Evolutionary conservation across 1,140 invertebrate genomes (phyloP), one percentile per base, ranked within the genome.

Genomic region (Linepithema humile): DNA sequence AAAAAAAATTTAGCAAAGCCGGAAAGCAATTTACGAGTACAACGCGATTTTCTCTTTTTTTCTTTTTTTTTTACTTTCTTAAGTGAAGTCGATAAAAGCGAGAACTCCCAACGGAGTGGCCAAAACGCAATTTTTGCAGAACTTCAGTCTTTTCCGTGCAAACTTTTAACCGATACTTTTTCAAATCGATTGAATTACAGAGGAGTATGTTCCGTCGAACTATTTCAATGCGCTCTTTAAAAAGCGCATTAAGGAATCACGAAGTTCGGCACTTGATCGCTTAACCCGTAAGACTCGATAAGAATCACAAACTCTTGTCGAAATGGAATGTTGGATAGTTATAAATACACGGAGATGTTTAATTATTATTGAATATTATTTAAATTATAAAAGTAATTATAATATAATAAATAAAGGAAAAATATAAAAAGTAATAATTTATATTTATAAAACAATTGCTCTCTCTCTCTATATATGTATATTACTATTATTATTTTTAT

Each of bases 101-200:
- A 53, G 64, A 72, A 70, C 17, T 53, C 59, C 29, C 70, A 64
- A 83, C 50, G 62, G 50, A 53, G 40, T 50, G 45, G 65, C 48
- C n/a, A 50, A 75, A 50, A 69, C 55, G 35, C 45, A 78, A 82
- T 87, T 88, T 84, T 80, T 83, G n/a, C 45, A 55, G 69, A 73
- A 87, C 77, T 77, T 70, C 38, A 29, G 40, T 70, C 48, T 48
- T 70, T 40, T 70, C 50, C 67, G 38, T 35, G 75, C 50, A 70
- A 80, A 80, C 75, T 80, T 80, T 80, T 20, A 50, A 20, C 43
- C 32, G 75, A 80, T 80, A 80, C 75, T 80, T 80, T 80, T 80
- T 55, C 48, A 70, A 80, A 80, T 80, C 75, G 75, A 80, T 80
- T 69, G 64, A 80, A 80, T 80, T 80, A 80, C 75, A 38, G 35